Evolutionary conservation across 2,113 vertebrate species (phyloP).

Genomic region (Grammomys dolichurus): DNA sequence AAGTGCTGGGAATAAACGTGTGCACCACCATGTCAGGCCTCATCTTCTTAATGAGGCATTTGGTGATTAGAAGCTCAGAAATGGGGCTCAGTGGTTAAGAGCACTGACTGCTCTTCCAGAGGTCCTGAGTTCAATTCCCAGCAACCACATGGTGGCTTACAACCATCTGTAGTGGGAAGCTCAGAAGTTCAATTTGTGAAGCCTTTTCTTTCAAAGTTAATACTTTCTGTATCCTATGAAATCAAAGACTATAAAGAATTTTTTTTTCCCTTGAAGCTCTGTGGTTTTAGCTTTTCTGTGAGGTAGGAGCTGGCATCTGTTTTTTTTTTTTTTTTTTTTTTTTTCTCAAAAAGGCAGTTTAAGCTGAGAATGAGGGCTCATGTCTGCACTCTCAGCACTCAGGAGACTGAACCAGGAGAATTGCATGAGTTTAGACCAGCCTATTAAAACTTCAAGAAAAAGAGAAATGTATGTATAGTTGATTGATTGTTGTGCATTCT

Average conservation of each 20-base stretch:
- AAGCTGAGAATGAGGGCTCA: neutral
- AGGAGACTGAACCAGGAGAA: neutral
- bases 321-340: neutral
- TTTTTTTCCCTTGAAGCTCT: neutral
- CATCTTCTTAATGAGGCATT: neutral
- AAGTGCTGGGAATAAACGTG: neutral
- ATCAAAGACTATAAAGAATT: neutral
- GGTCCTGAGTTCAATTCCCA: too few species aligned
- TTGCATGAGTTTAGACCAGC: neutral
- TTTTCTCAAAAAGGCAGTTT: neutral
- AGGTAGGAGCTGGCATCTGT: neutral
- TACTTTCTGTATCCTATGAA: neutral
- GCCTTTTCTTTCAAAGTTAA: neutral
- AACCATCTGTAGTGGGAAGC: neutral
- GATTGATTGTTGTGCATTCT: neutral
- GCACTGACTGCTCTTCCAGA: too few species aligned
- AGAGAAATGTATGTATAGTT: neutral
- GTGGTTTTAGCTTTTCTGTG: neutral
- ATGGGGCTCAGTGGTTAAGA: too few species aligned
- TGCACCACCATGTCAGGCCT: too few species aligned
- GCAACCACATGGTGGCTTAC: too few species aligned
- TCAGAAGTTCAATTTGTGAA: neutral
- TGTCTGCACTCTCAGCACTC: neutral
- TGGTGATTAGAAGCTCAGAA: neutral
- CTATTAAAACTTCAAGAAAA: neutral